Conservation (phyloP, 2,113 vertebrate genomes). For the Sinocyclocheilus maitianheensis region DNA sequence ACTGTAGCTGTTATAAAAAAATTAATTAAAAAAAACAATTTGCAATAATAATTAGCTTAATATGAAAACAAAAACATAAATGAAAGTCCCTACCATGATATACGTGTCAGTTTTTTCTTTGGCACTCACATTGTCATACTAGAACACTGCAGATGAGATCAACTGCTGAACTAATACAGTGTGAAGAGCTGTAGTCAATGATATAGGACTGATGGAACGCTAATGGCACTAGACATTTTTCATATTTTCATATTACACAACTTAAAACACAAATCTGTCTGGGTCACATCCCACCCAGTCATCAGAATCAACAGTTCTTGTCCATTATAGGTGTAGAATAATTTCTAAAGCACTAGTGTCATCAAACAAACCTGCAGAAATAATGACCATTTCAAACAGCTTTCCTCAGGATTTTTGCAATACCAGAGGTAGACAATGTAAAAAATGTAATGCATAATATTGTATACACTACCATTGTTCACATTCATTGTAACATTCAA, state of each 20-base stretch:
- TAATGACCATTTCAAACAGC: neutral
- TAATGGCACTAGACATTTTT: neutral
- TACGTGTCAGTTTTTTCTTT: neutral
- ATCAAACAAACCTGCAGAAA: neutral
- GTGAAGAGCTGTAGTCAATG: neutral
- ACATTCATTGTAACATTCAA: neutral
- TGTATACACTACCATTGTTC: neutral
- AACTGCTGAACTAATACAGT: neutral
- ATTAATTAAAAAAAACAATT: no score
- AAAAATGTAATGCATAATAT: neutral
- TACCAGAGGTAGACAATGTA: neutral
- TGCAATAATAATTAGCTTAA: neutral
- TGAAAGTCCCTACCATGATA: neutral
- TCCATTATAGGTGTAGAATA: neutral
- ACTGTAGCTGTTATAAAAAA: neutral
- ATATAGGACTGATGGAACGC: neutral
- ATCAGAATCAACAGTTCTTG: neutral
- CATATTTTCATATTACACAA: neutral
- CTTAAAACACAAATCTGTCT: neutral
- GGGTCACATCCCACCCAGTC: neutral
- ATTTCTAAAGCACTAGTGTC: neutral
- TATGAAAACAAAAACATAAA: neutral
- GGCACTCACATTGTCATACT: neutral
- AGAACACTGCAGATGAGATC: neutral
- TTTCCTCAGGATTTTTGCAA: neutral